Evolutionary conservation across 30 jellyfish, hydroid and myxozoan genomes (phyloP), one percentile per base, ranked within the genome.

Genomic region (Chironex yamaguchii): DNA sequence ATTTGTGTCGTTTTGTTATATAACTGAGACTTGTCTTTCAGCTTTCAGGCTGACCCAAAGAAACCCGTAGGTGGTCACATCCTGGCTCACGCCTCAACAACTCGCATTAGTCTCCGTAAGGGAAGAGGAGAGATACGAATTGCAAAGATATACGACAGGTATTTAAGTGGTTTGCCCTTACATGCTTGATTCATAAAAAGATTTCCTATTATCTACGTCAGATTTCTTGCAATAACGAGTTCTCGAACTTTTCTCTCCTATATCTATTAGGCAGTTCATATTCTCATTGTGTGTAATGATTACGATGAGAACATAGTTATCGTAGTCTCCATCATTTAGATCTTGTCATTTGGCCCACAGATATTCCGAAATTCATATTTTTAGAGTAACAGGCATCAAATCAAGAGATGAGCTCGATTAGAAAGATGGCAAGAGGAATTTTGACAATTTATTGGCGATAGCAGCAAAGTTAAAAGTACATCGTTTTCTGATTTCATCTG

Each of bases 31-130:
- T n/a, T n/a, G 12, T 9, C 0, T 51, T 71, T 21, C 32, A 94
- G 99, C 13, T 95, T 95, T 66, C 99, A 95, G 87, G 98, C 99
- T 26, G 99, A 95, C 69, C 99, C 99, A 0, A 95, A 95, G 77
- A 95, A 95, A 51, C 99, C 99, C 71, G 88, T 95, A 36, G 99
- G 99, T 34, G 99, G 99, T 25, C 99, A 95, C 66, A 95, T 95
- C 49, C 70, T 95, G 81, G 99, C 99, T 6, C 99, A 94, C 79
- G 99, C 99, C 14, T 89, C 97, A 3, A 95, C 99, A 11, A 95
- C 99, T 29, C 66, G 99, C 26, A 53, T 95, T 20, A 91, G 98
- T 42, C 83, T 95, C 36, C 67, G 99, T 71, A 95, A 95, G 78
- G 99, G 99, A 3, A 67, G 99, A 20, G 99, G 99, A 27, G 99